Conservation (phyloP, 2,797 vertebrate species). For the Halcyon badia region DNA sequence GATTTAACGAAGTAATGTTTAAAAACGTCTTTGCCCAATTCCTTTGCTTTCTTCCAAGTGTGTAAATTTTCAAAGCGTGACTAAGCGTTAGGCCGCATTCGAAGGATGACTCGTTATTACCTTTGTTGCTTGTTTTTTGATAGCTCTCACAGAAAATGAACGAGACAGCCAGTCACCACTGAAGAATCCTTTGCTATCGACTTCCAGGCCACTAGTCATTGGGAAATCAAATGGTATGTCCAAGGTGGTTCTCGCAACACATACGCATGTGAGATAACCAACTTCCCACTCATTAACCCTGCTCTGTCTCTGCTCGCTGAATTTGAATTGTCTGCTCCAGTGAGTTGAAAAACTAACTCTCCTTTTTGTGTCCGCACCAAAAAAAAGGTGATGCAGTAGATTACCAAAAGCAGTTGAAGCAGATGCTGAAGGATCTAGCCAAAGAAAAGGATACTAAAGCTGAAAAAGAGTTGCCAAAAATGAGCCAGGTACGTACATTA, state of each 20-base stretch:
- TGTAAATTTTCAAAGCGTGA: not conserved
- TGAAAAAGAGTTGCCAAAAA: slow-evolving; percentile 90
- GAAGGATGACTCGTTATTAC: not conserved
- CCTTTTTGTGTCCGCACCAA: not conserved
- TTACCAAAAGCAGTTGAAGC: slow-evolving; percentile 94
- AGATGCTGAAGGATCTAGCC: slow-evolving; percentile 93
- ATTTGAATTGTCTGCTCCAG: not conserved
- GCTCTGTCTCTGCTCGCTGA: not conserved
- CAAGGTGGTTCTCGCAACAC: not conserved
- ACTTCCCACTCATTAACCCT: not conserved
- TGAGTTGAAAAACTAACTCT: not conserved
- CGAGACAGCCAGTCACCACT: slow-evolving; percentile 85
- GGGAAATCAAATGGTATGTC: slow-evolving; percentile 84
- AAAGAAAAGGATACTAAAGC: slow-evolving; percentile 89
- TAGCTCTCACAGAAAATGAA: slow-evolving; percentile 92
- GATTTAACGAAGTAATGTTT: not conserved
- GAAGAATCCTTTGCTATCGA: slow-evolving; percentile 89
- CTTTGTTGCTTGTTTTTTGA: not conserved
- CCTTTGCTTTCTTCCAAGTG: not conserved
- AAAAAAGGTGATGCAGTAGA: slow-evolving; percentile 82
- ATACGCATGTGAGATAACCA: not conserved
- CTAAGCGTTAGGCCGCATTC: not conserved
- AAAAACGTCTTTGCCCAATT: not conserved
- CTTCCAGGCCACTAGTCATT: slow-evolving; percentile 88
- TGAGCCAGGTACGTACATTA: slow-evolving; percentile 91